Evolutionary conservation across 2,888 invertebrate species (phyloP).

Genomic region (Epiblema foenella): DNA sequence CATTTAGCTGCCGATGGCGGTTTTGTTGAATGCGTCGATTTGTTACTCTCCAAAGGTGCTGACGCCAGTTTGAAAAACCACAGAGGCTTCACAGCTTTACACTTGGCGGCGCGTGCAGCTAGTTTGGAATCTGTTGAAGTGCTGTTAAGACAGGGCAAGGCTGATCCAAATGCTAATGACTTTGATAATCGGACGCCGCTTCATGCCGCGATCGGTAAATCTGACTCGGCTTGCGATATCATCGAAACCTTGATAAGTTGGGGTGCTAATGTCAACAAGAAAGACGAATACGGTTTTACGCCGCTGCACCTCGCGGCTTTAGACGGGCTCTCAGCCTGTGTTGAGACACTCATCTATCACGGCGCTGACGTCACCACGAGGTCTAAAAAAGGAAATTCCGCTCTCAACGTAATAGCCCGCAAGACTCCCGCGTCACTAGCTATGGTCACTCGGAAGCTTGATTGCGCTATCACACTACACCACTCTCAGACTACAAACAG

Average conservation of each 20-base stretch:
- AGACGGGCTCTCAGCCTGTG: constrained; percentile 93
- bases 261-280: constrained; percentile 92
- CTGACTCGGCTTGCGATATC: constrained; percentile 91
- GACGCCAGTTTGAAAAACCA: constrained; percentile 90
- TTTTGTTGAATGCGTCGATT: constrained; percentile 91
- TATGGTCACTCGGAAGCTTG: constrained; percentile 92
- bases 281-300: constrained; percentile 94
- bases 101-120: constrained; percentile 92
- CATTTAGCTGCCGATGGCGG: constrained; percentile 96
- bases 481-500: constrained; percentile 91
- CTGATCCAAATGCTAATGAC: constrained; percentile 92
- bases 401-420: constrained; percentile 92
- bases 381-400: constrained; percentile 94
- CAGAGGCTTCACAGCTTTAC: constrained; percentile 93
- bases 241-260: constrained; percentile 91
- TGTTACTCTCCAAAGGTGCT: constrained; percentile 90
- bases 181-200: constrained; percentile 92
- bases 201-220: constrained; percentile 94
- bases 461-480: constrained; percentile 91
- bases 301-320: constrained; percentile 94
- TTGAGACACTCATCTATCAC: constrained; percentile 92
- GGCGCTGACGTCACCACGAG: constrained; percentile 95
- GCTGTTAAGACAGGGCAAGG: constrained; percentile 89
- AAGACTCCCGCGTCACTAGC: constrained; percentile 94
- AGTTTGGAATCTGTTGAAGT: constrained; percentile 93